These are phyloP conservation scores for Antennarius striatus DNA, from an alignment of 2,113 vertebrate species.

Conservation along the genomic window DNA sequence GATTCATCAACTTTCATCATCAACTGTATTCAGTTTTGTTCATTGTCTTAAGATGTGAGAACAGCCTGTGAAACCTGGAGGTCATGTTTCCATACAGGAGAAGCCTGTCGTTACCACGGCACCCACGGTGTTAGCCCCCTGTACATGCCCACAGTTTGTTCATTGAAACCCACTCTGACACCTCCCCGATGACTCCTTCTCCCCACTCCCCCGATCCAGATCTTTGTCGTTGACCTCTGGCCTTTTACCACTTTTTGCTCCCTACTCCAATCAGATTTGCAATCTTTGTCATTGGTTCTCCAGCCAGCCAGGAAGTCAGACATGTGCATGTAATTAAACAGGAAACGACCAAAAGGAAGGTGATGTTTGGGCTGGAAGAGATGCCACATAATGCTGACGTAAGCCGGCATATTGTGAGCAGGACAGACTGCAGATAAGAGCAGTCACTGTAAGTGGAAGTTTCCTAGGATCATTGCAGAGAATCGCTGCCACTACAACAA, in stretches of 20 bases:
- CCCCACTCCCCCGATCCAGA: conserved; percentile 7
- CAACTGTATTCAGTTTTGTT: no score
- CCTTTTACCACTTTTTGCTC: conserved; percentile 9
- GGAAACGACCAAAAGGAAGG: conserved; percentile 22
- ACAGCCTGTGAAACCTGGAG: no score
- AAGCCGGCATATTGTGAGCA: background rate
- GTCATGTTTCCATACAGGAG: no score
- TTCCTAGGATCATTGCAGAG: background rate
- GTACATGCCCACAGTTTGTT: background rate
- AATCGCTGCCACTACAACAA: background rate
- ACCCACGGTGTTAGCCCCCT: no score
- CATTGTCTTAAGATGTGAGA: no score
- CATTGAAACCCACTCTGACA: background rate
- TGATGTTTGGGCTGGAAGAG: conserved; percentile 10
- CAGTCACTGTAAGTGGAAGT: background rate
- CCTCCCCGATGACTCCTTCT: background rate
- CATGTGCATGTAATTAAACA: conserved; percentile 41
- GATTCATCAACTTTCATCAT: no score
- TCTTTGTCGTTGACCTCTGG: conserved; percentile 36
- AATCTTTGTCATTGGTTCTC: background rate
- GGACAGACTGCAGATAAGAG: background rate
- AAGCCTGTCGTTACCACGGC: no score
- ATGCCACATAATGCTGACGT: background rate
- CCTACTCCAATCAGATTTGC: conserved; percentile 2
- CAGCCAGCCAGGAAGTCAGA: conserved; percentile 44